Evolutionary conservation across 2,113 vertebrate species (phyloP), one percentile per base, ranked within the genome.

Genomic region (Mesembrinibis cayennensis): DNA sequence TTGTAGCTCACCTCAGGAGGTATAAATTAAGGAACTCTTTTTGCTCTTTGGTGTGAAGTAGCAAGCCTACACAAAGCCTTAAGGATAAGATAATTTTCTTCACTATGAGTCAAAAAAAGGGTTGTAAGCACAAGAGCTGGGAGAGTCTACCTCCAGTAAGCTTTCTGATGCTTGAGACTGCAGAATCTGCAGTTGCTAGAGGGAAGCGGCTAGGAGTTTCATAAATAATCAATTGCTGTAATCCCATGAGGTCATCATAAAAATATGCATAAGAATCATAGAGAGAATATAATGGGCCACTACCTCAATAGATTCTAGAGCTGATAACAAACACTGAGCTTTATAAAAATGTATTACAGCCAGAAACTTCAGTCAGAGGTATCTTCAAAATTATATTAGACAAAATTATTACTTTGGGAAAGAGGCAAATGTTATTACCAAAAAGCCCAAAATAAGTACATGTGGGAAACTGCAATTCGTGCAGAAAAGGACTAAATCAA

Each of bases 141-240:
- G 55, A 84, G 16, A 72, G 6, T 49, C 40, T 76, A 67, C 36
- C 34, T 85, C 25, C 49, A 79, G 50, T 52, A 69, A 89, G 53
- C 49, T 90, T 95, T 96, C 78, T 93, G 67, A 19, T 88, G 44
- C 52, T 56, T 73, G 66, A 94, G 53, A 63, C 10, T 78, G 66
- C 71, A 92, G 82, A 95, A 90, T 80, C 67, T 88, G 78, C 71
- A 65, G 45, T 79, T 95, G 82, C 84, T 86, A 71, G 84, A 78
- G 93, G 82, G 71, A 96, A 95, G 38, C 69, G 55, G 45, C 45
- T 95, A 72, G 29, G 53, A 95, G 79, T 90, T 73, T 93, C 87
- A 96, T 97, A 95, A 93, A 94, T 96, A 96, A 97, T 97, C 84
- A 91, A 97, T 94, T 82, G 32, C 23, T 89, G 30, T 76, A 90